These are phyloP conservation scores for Nymphalis c-album DNA, from an alignment of 2,888 invertebrate species.

Conservation along the genomic window DNA sequence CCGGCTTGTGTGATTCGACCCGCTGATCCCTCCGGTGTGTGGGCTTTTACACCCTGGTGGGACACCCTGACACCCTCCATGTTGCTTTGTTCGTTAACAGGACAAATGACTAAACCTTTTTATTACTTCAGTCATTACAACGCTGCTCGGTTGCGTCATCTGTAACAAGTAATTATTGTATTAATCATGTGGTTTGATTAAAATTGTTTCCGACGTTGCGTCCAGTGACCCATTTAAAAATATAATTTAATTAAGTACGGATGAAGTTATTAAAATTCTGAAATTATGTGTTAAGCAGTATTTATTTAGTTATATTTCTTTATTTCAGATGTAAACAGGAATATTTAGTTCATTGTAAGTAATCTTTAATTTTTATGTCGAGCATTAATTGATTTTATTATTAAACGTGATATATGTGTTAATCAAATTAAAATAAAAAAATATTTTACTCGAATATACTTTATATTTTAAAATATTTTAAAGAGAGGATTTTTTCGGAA, in stretches of 20 bases:
- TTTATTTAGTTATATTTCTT: too few relatives aligned
- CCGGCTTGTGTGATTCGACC: conserved; percentile 88
- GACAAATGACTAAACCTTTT: conserved; percentile 1
- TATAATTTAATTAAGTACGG: not conserved
- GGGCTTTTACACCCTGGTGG: conserved; percentile 81
- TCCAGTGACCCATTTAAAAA: not conserved
- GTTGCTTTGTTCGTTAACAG: conserved; percentile 44
- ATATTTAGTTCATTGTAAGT: too few relatives aligned
- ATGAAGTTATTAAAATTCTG: too few relatives aligned
- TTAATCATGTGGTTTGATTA: not conserved
- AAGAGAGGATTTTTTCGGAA: too few relatives aligned
- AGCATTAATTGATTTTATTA: too few relatives aligned
- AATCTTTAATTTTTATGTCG: too few relatives aligned
- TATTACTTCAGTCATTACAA: conserved; percentile 52
- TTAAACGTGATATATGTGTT: too few relatives aligned
- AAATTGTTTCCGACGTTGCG: not conserved
- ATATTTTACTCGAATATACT: too few relatives aligned
- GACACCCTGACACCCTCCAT: conserved; percentile 82
- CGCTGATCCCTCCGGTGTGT: conserved; percentile 81
- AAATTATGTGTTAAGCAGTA: too few relatives aligned
- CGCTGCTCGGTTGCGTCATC: conserved; percentile 57
- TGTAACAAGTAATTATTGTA: conserved; percentile 45
- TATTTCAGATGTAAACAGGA: too few relatives aligned
- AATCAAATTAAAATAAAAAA: too few relatives aligned
- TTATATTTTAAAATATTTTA: too few relatives aligned